phyloP scores from a whole-genome alignment of 1,140 invertebrate species.

The Drosophila pseudoobscura region DNA sequence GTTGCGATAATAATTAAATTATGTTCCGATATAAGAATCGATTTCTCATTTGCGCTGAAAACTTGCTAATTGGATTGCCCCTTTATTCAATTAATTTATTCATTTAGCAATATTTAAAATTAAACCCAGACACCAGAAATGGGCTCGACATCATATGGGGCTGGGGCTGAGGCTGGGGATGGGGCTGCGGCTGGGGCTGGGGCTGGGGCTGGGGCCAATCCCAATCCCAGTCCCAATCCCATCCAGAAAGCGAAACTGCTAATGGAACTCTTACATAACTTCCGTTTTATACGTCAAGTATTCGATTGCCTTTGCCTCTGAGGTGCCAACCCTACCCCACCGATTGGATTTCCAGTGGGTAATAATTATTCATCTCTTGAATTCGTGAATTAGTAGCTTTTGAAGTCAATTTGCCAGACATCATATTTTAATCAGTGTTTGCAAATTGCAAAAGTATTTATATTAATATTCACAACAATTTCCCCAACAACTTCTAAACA shows the following conservation, averaged over 20 bases:
- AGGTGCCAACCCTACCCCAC: no score
- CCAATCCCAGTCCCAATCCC: background rate
- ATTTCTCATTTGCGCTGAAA: constrained; percentile 1
- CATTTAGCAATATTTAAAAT: constrained; percentile 25
- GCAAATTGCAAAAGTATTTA: constrained; percentile 13
- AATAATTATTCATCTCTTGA: constrained; percentile 6
- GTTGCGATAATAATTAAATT: constrained; percentile 5
- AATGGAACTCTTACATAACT: constrained; percentile 9
- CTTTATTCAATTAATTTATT: constrained; percentile 1
- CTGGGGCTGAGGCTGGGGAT: background rate
- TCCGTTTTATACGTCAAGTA: constrained; percentile 9
- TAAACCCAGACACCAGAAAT: constrained; percentile 12
- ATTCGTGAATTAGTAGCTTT: constrained; percentile 1
- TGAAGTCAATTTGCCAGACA: constrained; percentile 3
- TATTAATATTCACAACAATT: constrained; percentile 48
- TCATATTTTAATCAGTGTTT: constrained; percentile 32
- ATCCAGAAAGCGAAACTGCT: constrained; percentile 17
- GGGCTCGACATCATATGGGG: constrained; percentile 3
- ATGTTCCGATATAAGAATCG: background rate
- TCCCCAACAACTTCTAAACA: constrained; percentile 26
- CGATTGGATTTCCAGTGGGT: no score
- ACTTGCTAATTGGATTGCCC: constrained; percentile 17
- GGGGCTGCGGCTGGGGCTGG: no score
- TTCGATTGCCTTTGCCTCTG: background rate
- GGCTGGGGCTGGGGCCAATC: no score